A percentile compares a stretch with the other conserved stretches of the same genome.
Evolutionary conservation across 1,140 invertebrate species (phyloP).

Genomic region (Megalopta genalis): DNA sequence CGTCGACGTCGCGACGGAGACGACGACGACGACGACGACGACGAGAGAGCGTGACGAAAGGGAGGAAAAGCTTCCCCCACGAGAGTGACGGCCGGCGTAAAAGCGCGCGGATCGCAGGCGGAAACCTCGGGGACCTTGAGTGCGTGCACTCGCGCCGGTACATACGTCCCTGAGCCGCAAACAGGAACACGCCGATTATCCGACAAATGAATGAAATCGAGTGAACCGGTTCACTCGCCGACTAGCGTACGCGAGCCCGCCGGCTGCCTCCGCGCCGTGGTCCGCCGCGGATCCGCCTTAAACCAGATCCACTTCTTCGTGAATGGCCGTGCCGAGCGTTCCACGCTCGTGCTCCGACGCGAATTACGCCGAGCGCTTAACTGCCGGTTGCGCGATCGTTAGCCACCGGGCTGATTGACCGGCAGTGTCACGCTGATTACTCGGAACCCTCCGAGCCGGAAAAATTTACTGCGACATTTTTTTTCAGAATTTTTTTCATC

Average conservation of each 20-base stretch:
- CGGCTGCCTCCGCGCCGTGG: conserved; percentile 6
- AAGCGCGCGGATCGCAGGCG: background rate
- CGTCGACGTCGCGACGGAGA: conserved; percentile 2
- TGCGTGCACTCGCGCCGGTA: conserved; percentile 49
- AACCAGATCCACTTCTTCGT: conserved; percentile 44
- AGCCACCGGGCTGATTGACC: background rate
- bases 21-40: background rate
- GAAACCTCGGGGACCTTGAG: conserved; percentile 62
- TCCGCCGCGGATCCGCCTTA: conserved; percentile 47
- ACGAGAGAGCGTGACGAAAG: background rate
- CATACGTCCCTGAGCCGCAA: conserved; percentile 70
- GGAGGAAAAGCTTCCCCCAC: background rate
- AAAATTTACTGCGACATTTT: too few relatives aligned
- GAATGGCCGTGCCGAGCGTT: conserved; percentile 44
- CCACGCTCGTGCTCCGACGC: conserved; percentile 14
- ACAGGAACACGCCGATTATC: conserved; percentile 76
- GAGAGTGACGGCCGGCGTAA: too few relatives aligned
- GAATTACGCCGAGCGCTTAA: conserved; percentile 37
- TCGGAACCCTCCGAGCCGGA: too few relatives aligned
- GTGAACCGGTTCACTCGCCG: conserved; percentile 62
- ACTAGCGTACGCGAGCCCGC: conserved; percentile 17
- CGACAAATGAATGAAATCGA: conserved; percentile 73
- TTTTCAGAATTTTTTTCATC: too few relatives aligned
- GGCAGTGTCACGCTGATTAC: too few relatives aligned
- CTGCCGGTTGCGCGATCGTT: conserved; percentile 32